Conservation (phyloP, 2,888 invertebrate genomes). For the Ennomos quercinarius region DNA sequence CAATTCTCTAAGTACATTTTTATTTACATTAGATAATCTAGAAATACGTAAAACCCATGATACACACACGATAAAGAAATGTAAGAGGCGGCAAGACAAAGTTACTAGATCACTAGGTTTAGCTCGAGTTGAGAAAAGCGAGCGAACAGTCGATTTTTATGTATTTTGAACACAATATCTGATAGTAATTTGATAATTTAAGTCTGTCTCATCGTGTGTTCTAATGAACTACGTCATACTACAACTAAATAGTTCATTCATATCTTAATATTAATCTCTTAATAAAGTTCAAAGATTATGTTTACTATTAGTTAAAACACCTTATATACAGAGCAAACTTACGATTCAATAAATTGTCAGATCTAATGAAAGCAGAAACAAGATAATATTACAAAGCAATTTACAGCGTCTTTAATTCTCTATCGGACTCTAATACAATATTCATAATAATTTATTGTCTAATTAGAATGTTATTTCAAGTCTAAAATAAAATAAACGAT, state of each 20-base stretch:
- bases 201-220: too few relatives aligned
- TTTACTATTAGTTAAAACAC: constrained; percentile 16
- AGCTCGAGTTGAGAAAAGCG: not conserved
- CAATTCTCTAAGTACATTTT: constrained; percentile 24
- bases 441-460: constrained; percentile 21
- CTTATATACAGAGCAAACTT: constrained; percentile 29
- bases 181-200: too few relatives aligned
- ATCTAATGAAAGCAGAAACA: constrained; percentile 10
- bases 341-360: constrained; percentile 5
- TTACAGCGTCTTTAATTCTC: constrained; percentile 20
- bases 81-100: too few relatives aligned
- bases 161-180: too few relatives aligned
- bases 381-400: constrained; percentile 7
- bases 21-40: constrained; percentile 22
- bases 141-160: too few relatives aligned
- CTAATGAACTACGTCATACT: not conserved
- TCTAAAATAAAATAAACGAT: not conserved
- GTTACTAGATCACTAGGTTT: too few relatives aligned
- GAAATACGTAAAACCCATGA: not conserved
- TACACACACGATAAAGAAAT: not conserved
- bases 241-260: constrained; percentile 9
- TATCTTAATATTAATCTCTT: constrained; percentile 5
- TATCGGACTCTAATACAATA: constrained; percentile 18
- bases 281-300: constrained; percentile 10
- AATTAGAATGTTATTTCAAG: constrained; percentile 16